Evolutionary conservation across 2,797 vertebrate species (phyloP).

Genomic region (Typhlichthys eigenmanni): DNA sequence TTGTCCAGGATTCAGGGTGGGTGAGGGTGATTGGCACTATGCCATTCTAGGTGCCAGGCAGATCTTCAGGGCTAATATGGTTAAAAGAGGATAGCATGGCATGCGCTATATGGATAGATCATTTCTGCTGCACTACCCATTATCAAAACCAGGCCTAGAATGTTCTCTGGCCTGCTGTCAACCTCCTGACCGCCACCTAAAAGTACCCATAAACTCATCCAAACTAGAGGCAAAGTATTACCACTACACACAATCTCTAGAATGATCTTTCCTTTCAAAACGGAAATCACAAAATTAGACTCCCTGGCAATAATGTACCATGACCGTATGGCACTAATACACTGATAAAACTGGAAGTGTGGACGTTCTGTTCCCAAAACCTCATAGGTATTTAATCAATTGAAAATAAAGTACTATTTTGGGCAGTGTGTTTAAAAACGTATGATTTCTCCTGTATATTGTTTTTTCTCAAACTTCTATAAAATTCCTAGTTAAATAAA

Average conservation of each 20-base stretch:
- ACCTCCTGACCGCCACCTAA: conserved; percentile 44
- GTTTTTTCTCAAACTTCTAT: no score
- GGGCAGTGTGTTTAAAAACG: no score
- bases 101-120: conserved; percentile 41
- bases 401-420: no score
- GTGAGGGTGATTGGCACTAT: conserved; percentile 13
- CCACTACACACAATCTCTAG: background rate
- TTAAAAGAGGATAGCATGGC: conserved; percentile 43
- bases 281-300: no score
- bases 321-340: no score
- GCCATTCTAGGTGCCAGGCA: conserved; percentile 44
- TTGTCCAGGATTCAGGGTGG: conserved; percentile 42
- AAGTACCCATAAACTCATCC: conserved; percentile 29
- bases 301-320: no score
- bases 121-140: conserved; percentile 58
- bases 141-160: conserved; percentile 47
- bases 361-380: no score
- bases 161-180: conserved; percentile 44
- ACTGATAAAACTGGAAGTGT: no score
- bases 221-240: conserved; percentile 22
- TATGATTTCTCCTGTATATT: no score
- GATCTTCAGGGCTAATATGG: conserved; percentile 37
- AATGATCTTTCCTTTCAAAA: no score
- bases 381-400: no score
- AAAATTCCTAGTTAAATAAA: no score